phyloP scores from a whole-genome alignment of 2,797 vertebrate genomes.

The Malacoraja senta region DNA sequence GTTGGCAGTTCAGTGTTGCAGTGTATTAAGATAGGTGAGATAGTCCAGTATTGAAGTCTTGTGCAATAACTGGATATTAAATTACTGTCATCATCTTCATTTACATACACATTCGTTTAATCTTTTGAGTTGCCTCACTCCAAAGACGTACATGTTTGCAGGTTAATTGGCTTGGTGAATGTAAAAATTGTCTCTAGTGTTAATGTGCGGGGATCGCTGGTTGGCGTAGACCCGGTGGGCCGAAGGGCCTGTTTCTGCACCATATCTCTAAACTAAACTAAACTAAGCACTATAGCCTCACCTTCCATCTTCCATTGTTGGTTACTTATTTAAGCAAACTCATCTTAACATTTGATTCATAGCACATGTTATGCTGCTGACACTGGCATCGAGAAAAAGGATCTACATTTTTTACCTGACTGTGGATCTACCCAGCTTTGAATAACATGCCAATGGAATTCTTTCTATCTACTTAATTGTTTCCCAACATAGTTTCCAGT shows the following conservation, averaged over 20 bases:
- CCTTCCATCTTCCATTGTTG: background rate
- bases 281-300: background rate
- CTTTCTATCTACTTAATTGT: background rate
- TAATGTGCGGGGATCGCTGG: too few relatives aligned
- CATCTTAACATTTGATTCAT: background rate
- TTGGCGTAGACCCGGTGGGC: too few relatives aligned
- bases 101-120: background rate
- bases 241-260: too few relatives aligned
- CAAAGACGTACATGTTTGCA: too few relatives aligned
- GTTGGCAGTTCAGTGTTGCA: background rate
- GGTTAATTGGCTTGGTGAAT: too few relatives aligned
- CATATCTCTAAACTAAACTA: too few relatives aligned
- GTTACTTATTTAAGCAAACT: background rate
- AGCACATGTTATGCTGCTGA: background rate
- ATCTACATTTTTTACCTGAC: background rate
- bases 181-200: too few relatives aligned
- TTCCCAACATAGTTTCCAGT: background rate
- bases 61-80: background rate
- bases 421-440: background rate
- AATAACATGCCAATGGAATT: too few relatives aligned
- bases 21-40: background rate
- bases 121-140: background rate
- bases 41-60: background rate
- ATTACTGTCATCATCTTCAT: background rate
- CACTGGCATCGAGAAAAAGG: background rate